Base-by-base conservation (phyloP, 2,888 invertebrate genomes). In the Liodrosophila aerea region DNA sequence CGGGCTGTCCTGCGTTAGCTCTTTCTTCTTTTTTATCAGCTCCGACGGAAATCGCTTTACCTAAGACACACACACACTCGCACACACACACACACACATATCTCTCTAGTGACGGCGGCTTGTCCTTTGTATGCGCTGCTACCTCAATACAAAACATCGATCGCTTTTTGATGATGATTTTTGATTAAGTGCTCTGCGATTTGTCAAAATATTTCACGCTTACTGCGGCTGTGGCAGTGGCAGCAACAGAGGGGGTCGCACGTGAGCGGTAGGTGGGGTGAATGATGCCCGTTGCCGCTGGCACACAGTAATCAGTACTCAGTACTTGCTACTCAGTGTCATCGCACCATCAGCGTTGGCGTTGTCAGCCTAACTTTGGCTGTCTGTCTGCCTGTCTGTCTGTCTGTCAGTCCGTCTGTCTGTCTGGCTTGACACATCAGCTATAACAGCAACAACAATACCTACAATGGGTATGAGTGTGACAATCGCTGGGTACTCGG, bases 131-230 rank as follows among this genome's bases (percentile, higher is more conserved):
- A 67, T 50, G 51, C 49, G 51, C 64, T 71, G 65, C 74, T 78
- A 64, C 75, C 72, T 84, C 85, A 76, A 81, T 57, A 84, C 81
- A 67, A 81, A 78, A 73, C 85, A 76, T 81, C 86, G 86, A 85
- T 82, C 81, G 81, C 81, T 74, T 80, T 67, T 59, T 65, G 84
- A 85, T 78, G 83, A 78, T 82, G 84, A 83, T 83, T 83, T 87
- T 81, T 86, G 86, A 86, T 86, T 85, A 87, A 86, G 87, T 87
- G 86, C 22, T 57, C 81, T 66, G 69, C 87, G 76, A 86, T 86
- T 86, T 87, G 86, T 86, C 87, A 85, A 85, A 86, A 87, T 85
- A 86, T 85, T 85, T 86, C 69, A 82, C 77, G 84, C 84, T 75
- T 60, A 47, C 72, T 16, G 52, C 34, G 22, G 22, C 22, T 29